These are phyloP conservation scores for Drosophila bocqueti DNA, from an alignment of 1,140 invertebrate species.

Conservation along the genomic window DNA sequence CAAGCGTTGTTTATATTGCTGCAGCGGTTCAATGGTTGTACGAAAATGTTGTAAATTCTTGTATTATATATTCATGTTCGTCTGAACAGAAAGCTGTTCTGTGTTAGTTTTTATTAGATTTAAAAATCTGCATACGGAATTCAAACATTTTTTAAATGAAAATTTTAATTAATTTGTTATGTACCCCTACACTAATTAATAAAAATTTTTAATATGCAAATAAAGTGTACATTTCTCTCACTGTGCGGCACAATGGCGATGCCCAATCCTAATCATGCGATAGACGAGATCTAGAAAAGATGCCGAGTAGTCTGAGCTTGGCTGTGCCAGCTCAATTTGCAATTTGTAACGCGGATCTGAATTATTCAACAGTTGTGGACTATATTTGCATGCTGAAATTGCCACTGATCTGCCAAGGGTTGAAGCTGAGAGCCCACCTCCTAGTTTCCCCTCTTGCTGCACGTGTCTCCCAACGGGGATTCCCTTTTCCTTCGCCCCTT, in stretches of 20 bases:
- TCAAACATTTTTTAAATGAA: too few relatives aligned
- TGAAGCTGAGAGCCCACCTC: background rate
- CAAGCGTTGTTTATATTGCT: too few relatives aligned
- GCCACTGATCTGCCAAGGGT: slow-evolving; percentile 20
- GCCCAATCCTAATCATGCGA: slow-evolving; percentile 41
- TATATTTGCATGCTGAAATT: slow-evolving; percentile 44
- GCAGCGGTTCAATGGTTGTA: too few relatives aligned
- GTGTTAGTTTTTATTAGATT: too few relatives aligned
- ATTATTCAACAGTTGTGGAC: slow-evolving; percentile 52
- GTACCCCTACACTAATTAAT: background rate
- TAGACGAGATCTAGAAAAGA: slow-evolving; percentile 37
- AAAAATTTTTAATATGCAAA: background rate
- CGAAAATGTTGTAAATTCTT: too few relatives aligned
- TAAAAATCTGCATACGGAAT: too few relatives aligned
- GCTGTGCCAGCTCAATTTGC: slow-evolving; percentile 48
- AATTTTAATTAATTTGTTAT: too few relatives aligned
- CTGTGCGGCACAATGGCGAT: slow-evolving; percentile 17
- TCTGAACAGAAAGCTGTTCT: too few relatives aligned
- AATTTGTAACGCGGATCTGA: slow-evolving; percentile 60
- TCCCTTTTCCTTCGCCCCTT: background rate
- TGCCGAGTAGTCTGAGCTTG: slow-evolving; percentile 41
- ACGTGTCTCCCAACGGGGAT: slow-evolving; percentile 42
- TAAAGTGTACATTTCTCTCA: slow-evolving; percentile 3
- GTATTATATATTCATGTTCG: too few relatives aligned
- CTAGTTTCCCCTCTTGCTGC: background rate